Conservation (phyloP, 2,888 invertebrate genomes). For the Pachycephus smyrnensis region DNA sequence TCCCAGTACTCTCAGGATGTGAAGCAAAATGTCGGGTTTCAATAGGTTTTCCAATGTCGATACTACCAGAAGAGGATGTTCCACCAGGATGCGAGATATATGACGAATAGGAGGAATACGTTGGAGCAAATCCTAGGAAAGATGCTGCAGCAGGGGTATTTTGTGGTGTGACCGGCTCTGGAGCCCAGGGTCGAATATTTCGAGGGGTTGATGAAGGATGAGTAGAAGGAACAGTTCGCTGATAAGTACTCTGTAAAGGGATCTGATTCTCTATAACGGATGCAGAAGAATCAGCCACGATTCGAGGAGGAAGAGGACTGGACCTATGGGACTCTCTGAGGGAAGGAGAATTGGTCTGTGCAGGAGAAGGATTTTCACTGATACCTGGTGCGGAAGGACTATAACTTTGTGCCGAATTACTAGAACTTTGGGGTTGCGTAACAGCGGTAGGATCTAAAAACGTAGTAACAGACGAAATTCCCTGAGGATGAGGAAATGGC, state of each 20-base stretch:
- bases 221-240: background rate
- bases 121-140: slow-evolving; percentile 41
- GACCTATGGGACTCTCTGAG: slow-evolving; percentile 44
- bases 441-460: slow-evolving; percentile 42
- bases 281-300: slow-evolving; percentile 1
- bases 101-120: background rate
- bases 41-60: background rate
- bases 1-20: background rate
- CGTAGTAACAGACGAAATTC: slow-evolving; percentile 21
- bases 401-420: slow-evolving; percentile 16
- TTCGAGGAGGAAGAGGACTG: slow-evolving; percentile 32
- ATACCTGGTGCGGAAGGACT: slow-evolving; percentile 21
- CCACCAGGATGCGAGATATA: background rate
- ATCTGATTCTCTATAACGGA: background rate
- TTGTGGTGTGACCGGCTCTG: slow-evolving; percentile 58
- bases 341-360: slow-evolving; percentile 40
- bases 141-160: slow-evolving; percentile 58
- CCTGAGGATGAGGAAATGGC: slow-evolving; percentile 22
- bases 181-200: slow-evolving; percentile 47
- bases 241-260: background rate
- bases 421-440: background rate
- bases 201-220: slow-evolving; percentile 37
- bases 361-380: slow-evolving; percentile 33
- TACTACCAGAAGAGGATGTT: background rate
- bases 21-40: background rate